A percentile compares a stretch with the other conserved stretches of the same genome.
Conservation (phyloP, 2,113 vertebrate genomes). For the Geothlypis trichas region DNA sequence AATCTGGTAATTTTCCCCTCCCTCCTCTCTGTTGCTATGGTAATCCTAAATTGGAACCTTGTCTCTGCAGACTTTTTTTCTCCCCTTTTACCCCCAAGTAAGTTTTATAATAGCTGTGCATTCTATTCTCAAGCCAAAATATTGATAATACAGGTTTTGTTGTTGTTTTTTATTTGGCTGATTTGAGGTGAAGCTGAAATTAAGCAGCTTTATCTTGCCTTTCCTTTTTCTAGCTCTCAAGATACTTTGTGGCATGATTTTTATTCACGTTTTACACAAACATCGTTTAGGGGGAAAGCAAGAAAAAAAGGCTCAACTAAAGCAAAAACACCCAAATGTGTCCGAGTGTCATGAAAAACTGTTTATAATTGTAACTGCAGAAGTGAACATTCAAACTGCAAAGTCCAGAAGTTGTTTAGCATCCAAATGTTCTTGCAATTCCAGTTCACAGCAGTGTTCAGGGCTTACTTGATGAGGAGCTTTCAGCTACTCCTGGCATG, state of each 20-base stretch:
- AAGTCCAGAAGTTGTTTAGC: neutral
- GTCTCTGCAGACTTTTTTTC: neutral
- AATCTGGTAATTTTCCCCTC: neutral
- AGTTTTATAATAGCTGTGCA: neutral
- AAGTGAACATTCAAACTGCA: neutral
- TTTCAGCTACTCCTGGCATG: neutral
- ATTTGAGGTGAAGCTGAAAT: neutral
- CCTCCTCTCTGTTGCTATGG: conserved; percentile 35
- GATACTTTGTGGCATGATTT: neutral
- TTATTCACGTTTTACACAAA: neutral
- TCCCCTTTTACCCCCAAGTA: neutral
- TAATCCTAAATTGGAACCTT: conserved; percentile 48
- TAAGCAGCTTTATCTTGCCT: neutral
- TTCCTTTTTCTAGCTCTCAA: neutral
- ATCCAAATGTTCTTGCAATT: neutral
- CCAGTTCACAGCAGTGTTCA: neutral
- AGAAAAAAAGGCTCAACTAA: neutral
- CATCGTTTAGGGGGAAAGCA: neutral
- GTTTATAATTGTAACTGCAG: neutral
- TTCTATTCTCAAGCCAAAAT: neutral
- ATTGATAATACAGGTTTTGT: neutral
- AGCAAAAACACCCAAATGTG: neutral
- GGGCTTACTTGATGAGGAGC: neutral
- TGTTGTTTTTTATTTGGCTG: neutral
- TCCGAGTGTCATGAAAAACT: neutral